phyloP scores from a whole-genome alignment of 2,113 vertebrate genomes.

The Sander lucioperca region DNA sequence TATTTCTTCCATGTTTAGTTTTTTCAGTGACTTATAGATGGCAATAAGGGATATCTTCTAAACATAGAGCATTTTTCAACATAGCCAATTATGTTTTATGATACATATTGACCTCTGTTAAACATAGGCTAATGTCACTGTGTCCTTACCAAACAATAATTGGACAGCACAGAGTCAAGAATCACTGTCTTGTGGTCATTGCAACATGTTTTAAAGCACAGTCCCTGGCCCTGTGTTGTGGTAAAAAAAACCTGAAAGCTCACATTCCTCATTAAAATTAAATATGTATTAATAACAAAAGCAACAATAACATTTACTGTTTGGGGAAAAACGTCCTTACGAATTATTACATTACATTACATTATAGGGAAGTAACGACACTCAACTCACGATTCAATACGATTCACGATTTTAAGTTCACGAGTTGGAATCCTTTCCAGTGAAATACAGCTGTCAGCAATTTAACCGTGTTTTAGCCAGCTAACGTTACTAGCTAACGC shows the following conservation, averaged over 20 bases:
- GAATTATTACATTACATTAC: no score
- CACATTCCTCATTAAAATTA: neutral
- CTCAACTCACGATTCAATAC: no score
- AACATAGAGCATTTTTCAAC: neutral
- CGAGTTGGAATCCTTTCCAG: no score
- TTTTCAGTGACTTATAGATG: neutral
- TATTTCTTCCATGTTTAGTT: neutral
- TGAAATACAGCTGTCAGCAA: no score
- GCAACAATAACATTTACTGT: neutral
- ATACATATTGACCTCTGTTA: neutral
- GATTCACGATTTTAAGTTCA: no score
- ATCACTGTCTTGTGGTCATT: neutral
- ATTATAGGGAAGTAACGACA: no score
- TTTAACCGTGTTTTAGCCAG: no score
- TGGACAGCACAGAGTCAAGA: neutral
- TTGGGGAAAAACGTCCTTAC: neutral
- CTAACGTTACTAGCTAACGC: no score
- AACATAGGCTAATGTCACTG: neutral
- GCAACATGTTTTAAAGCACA: neutral
- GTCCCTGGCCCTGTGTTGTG: no score
- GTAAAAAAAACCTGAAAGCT: no score
- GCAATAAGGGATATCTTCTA: neutral
- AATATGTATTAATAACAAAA: neutral
- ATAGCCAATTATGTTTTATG: neutral
- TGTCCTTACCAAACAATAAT: neutral